phyloP scores from a whole-genome alignment of 1,140 invertebrate genomes.

The Caenorhabditis remanei region DNA sequence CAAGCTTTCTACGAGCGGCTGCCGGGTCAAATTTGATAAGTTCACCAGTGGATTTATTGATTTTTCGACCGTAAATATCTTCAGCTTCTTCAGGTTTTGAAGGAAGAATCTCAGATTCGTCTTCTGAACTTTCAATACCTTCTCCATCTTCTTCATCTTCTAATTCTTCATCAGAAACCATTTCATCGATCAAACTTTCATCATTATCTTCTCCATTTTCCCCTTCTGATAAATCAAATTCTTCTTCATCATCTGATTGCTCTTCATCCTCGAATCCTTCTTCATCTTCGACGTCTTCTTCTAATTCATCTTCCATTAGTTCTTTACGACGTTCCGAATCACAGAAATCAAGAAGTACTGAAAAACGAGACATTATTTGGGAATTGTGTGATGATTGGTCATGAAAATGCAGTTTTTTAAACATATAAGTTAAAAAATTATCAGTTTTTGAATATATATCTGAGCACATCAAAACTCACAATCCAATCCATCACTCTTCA shows the following conservation, averaged over 20 bases:
- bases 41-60: conserved; percentile 57
- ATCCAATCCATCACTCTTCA: conserved; percentile 57
- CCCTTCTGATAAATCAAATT: background rate
- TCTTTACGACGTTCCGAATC: conserved; percentile 57
- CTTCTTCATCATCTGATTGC: background rate
- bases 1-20: conserved; percentile 54
- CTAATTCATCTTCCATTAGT: conserved; percentile 16
- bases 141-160: too few relatives aligned
- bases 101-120: background rate
- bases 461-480: conserved; percentile 17
- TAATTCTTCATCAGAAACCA: background rate
- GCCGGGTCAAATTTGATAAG: conserved; percentile 58
- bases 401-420: background rate
- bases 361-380: background rate
- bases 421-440: background rate
- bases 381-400: background rate
- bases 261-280: conserved; percentile 6
- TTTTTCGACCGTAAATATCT: conserved; percentile 61
- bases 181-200: conserved; percentile 7
- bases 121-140: background rate
- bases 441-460: too few relatives aligned
- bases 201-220: background rate
- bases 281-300: background rate
- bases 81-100: conserved; percentile 17
- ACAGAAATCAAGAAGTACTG: conserved; percentile 61